Percentiles rank a stretch among this genome's conserved stretches.
Evolutionary conservation across 1,140 invertebrate genomes (phyloP).

Genomic region (Stegodyphus mimosarum): DNA sequence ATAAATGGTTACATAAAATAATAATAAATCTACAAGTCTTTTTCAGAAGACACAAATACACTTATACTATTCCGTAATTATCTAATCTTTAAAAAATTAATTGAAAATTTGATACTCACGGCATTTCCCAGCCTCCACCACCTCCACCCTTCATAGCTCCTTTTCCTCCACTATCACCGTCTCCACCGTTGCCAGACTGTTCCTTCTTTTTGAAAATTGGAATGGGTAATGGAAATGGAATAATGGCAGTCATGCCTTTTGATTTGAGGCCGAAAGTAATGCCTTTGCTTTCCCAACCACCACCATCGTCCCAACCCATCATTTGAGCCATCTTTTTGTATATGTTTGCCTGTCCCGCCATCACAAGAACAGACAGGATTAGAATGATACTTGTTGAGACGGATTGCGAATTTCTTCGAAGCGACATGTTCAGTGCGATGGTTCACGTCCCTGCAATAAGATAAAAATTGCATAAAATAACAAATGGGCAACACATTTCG

Average conservation of each 20-base stretch:
- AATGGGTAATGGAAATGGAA: constrained; percentile 46
- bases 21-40: too few species aligned
- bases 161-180: neutral
- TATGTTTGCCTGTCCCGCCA: neutral
- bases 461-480: too few species aligned
- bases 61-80: too few species aligned
- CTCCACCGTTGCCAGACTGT: neutral
- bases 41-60: too few species aligned
- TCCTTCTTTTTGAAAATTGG: constrained; percentile 53
- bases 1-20: too few species aligned
- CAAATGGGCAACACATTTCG: too few species aligned
- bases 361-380: neutral
- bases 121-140: constrained; percentile 30
- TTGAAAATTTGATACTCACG: constrained; percentile 10
- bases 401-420: too few species aligned
- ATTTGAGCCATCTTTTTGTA: constrained; percentile 38
- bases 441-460: too few species aligned
- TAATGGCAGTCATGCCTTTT: constrained; percentile 57
- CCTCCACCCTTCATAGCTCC: neutral
- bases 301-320: constrained; percentile 37
- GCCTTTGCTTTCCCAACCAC: constrained; percentile 48
- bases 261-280: constrained; percentile 50
- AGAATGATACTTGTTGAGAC: neutral
- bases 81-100: too few species aligned
- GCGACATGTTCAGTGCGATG: too few species aligned